Evolutionary conservation across 2,113 vertebrate species (phyloP).

Genomic region (zebrafish (Danio rerio)): DNA sequence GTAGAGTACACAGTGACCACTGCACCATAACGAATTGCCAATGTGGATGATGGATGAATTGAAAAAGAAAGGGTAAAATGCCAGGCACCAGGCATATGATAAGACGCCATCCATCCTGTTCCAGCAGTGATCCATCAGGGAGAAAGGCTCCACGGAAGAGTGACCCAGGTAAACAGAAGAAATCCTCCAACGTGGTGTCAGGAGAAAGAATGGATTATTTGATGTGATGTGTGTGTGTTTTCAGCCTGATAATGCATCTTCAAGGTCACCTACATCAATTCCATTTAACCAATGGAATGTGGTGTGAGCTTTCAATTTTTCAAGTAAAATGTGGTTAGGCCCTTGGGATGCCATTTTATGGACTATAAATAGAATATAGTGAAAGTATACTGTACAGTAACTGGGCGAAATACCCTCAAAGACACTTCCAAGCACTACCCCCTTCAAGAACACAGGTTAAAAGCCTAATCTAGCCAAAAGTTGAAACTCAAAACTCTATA

Average conservation of each 20-base stretch:
- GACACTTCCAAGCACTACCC: not conserved
- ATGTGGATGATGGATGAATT: conserved; percentile 66
- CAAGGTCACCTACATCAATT: conserved; percentile 57
- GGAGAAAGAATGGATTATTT: conserved; percentile 56
- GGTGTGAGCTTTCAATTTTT: conserved; percentile 32
- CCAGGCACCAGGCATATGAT: conserved; percentile 51
- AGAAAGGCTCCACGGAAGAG: conserved; percentile 63
- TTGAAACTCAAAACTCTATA: not conserved
- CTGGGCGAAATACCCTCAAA: conserved; percentile 3
- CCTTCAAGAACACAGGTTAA: not conserved
- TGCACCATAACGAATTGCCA: conserved; percentile 60
- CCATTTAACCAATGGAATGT: conserved; percentile 4
- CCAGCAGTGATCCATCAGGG: conserved; percentile 69
- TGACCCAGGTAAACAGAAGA: conserved; percentile 60
- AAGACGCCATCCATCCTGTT: conserved; percentile 64
- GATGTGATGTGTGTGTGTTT: conserved; percentile 40
- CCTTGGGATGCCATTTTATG: conserved; percentile 7
- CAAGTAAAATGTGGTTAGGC: conserved; percentile 19
- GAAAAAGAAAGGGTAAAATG: conserved; percentile 62
- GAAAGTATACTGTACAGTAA: not conserved
- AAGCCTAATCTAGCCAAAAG: not conserved
- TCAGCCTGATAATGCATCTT: conserved; percentile 34
- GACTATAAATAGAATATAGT: not conserved
- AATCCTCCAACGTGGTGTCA: conserved; percentile 53
- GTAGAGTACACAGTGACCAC: conserved; percentile 29